Evolutionary conservation across 2,888 invertebrate species (phyloP).

Genomic region (Zelleria hepariella): DNA sequence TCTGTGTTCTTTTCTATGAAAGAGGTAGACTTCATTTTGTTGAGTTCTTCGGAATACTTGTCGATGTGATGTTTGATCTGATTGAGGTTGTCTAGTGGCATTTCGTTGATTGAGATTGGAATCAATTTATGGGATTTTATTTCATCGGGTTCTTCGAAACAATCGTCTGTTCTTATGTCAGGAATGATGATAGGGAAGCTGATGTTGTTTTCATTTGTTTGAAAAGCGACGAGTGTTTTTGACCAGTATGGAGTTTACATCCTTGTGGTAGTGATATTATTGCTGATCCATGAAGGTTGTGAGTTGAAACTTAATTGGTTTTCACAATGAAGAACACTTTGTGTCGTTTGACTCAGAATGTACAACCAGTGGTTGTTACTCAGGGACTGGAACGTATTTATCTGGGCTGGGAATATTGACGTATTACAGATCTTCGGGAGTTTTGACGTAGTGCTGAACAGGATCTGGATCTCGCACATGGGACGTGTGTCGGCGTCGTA

Average conservation of each 20-base stretch:
- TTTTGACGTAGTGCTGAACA: neutral
- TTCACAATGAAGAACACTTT: constrained; percentile 1
- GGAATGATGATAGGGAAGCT: neutral
- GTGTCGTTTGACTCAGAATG: neutral
- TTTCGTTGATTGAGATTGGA: neutral
- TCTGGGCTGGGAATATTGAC: constrained; percentile 1
- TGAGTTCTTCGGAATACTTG: neutral
- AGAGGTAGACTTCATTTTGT: neutral
- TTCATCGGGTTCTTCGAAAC: neutral
- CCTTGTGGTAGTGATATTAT: neutral
- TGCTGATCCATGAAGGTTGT: neutral
- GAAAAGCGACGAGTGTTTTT: neutral
- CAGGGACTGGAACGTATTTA: constrained; percentile 4
- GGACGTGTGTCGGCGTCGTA: constrained; percentile 3
- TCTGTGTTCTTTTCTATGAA: neutral
- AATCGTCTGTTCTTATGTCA: neutral
- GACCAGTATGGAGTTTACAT: constrained; percentile 1
- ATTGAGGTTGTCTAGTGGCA: neutral
- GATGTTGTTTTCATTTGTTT: neutral
- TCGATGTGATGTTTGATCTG: neutral
- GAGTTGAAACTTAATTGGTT: neutral
- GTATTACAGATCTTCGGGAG: neutral
- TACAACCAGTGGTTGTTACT: constrained; percentile 5
- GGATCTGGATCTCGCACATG: constrained; percentile 3
- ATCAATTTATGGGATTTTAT: neutral